Conservation (phyloP, 2,797 vertebrate genomes). For the Erpetoichthys calabaricus region DNA sequence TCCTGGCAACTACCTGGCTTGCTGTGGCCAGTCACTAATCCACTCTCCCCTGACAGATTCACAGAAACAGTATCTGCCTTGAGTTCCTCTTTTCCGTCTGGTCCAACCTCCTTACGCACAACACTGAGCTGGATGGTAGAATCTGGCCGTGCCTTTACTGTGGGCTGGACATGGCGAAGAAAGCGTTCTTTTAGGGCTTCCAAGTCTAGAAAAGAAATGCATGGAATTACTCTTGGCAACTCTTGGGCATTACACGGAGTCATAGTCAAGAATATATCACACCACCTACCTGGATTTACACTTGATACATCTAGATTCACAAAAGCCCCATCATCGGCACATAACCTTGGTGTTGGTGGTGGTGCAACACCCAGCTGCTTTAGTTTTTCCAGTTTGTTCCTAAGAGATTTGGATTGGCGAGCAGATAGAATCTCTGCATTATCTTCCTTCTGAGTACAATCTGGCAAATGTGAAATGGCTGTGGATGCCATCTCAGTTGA, state of each 20-base stretch:
- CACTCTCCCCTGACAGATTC: conserved; percentile 52
- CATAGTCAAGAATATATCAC: neutral
- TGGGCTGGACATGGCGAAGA: conserved; percentile 60
- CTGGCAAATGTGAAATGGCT: neutral
- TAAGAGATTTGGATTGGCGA: conserved; percentile 39
- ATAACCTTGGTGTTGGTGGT: conserved; percentile 63
- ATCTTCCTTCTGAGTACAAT: conserved; percentile 10
- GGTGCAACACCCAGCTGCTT: conserved; percentile 75
- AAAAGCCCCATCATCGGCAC: conserved; percentile 61
- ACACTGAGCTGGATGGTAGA: conserved; percentile 59
- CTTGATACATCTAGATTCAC: conserved; percentile 67
- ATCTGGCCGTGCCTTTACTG: conserved; percentile 35
- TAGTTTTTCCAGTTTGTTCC: conserved; percentile 63
- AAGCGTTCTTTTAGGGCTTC: conserved; percentile 82
- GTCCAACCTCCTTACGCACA: conserved; percentile 60
- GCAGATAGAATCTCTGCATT: neutral
- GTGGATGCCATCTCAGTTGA: conserved; percentile 7
- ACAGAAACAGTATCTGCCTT: conserved; percentile 55
- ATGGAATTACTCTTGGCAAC: conserved; percentile 1
- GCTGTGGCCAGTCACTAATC: conserved; percentile 37
- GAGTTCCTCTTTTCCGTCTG: conserved; percentile 69
- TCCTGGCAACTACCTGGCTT: conserved; percentile 62
- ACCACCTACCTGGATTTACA: conserved; percentile 56
- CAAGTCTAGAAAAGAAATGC: conserved; percentile 47
- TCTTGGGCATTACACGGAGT: neutral